Evolutionary conservation across 2,113 vertebrate species (phyloP).

Genomic region (Corythoichthys haematopterus): DNA sequence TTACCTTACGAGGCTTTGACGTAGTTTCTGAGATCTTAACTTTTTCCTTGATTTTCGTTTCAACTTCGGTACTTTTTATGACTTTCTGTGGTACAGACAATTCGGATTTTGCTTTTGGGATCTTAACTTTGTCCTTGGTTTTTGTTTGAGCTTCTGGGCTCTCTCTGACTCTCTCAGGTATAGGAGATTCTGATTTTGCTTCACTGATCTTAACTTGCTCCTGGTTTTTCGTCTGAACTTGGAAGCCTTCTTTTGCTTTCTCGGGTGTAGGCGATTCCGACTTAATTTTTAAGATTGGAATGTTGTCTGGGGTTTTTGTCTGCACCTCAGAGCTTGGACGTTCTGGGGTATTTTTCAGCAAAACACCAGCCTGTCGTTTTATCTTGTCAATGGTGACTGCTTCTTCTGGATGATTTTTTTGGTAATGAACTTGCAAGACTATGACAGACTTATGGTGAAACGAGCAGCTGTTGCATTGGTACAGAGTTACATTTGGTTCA

Average conservation of each 20-base stretch:
- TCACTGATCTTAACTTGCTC: neutral
- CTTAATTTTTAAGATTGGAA: neutral
- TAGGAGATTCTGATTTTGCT: neutral
- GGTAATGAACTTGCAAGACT: slow-evolving; percentile 87
- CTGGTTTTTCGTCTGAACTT: neutral
- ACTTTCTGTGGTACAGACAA: neutral
- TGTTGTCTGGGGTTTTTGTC: neutral
- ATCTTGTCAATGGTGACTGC: slow-evolving; percentile 61
- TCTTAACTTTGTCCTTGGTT: neutral
- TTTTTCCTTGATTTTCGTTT: neutral
- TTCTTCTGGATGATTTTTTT: slow-evolving; percentile 83
- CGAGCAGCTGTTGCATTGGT: slow-evolving; percentile 42
- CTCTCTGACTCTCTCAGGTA: neutral
- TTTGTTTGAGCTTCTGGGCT: neutral
- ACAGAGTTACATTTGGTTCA: neutral
- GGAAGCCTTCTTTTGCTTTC: neutral
- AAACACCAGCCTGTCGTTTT: slow-evolving; percentile 16
- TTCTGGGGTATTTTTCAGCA: neutral
- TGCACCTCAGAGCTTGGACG: neutral
- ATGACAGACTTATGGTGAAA: slow-evolving; percentile 71
- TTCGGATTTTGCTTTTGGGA: neutral
- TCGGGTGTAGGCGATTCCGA: neutral
- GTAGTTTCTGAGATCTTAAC: neutral
- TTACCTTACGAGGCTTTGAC: neutral
- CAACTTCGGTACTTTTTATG: neutral